Percentiles rank a stretch among this genome's conserved stretches.
These are phyloP conservation scores for Drosophila arawakana DNA, from an alignment of 1,140 invertebrate genomes.

Conservation along the genomic window DNA sequence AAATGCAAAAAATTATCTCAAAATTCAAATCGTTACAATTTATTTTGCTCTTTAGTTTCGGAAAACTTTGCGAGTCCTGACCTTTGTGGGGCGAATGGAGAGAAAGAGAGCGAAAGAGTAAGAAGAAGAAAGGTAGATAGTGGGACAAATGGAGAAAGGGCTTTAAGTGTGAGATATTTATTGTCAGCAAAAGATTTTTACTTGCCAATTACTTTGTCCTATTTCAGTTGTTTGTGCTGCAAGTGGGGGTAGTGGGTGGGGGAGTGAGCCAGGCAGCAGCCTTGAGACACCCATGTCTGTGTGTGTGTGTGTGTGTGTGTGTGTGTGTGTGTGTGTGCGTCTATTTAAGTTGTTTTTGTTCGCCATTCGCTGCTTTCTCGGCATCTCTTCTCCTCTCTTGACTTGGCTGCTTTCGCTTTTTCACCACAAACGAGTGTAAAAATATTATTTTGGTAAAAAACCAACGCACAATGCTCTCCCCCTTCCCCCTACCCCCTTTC, in stretches of 20 bases:
- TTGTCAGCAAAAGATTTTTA: slow-evolving; percentile 4
- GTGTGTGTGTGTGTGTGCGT: neutral
- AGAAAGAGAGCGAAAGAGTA: neutral
- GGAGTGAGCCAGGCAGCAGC: neutral
- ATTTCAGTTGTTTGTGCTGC: slow-evolving; percentile 31
- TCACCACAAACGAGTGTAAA: slow-evolving; percentile 22
- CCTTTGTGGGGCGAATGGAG: neutral
- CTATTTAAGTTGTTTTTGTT: neutral
- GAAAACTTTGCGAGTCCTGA: neutral
- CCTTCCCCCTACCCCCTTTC: neutral
- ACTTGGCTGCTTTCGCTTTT: slow-evolving; percentile 38
- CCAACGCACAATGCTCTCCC: too few species aligned
- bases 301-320: slow-evolving; percentile 6
- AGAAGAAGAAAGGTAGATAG: neutral
- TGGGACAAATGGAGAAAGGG: neutral
- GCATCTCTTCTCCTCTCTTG: neutral
- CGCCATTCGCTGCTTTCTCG: neutral
- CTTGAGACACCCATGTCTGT: slow-evolving; percentile 18
- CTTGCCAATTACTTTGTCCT: slow-evolving; percentile 28
- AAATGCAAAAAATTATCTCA: too few species aligned
- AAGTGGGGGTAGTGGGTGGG: neutral
- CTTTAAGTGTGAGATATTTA: neutral
- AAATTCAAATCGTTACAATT: too few species aligned
- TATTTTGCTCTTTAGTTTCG: neutral
- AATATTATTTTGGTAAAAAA: slow-evolving; percentile 27